Percentiles rank a stretch among this genome's conserved stretches.
Evolutionary conservation across 2,797 vertebrate species (phyloP).

Genomic region (Cyclopterus lumpus): DNA sequence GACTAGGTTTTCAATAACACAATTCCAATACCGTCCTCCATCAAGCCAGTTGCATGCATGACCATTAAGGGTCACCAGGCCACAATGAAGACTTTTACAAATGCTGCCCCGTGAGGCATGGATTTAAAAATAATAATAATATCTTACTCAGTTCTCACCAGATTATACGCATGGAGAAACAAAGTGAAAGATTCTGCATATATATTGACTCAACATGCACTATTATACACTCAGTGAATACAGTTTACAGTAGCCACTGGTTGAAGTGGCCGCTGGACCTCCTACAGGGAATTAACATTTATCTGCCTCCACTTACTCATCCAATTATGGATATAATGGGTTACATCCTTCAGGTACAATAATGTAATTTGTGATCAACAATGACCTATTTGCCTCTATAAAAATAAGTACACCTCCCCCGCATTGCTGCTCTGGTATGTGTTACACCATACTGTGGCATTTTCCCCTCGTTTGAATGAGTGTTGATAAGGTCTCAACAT

Average conservation of each 20-base stretch:
- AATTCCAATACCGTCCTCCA: constrained; percentile 76
- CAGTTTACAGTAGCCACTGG: constrained; percentile 17
- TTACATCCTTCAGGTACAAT: constrained; percentile 29
- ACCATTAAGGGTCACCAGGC: constrained; percentile 65
- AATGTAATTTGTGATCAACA: constrained; percentile 28
- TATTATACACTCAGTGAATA: constrained; percentile 4
- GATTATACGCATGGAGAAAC: constrained; percentile 11
- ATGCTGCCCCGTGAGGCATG: neutral
- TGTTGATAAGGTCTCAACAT: neutral
- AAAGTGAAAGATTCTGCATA: neutral
- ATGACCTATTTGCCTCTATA: constrained; percentile 13
- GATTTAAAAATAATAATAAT: constrained; percentile 33
- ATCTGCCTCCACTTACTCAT: constrained; percentile 38
- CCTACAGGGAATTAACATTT: constrained; percentile 23
- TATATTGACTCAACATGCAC: constrained; percentile 1
- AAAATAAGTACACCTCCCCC: constrained; percentile 12
- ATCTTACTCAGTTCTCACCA: constrained; percentile 5
- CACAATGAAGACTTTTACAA: constrained; percentile 44
- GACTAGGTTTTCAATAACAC: constrained; percentile 81
- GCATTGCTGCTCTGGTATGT: neutral
- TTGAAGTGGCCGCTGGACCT: neutral
- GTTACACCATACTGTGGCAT: neutral
- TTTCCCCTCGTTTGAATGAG: neutral
- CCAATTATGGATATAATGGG: constrained; percentile 33
- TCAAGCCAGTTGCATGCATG: constrained; percentile 69